These are phyloP conservation scores for Labia minor DNA, from an alignment of 2,888 invertebrate species.

Conservation along the genomic window DNA sequence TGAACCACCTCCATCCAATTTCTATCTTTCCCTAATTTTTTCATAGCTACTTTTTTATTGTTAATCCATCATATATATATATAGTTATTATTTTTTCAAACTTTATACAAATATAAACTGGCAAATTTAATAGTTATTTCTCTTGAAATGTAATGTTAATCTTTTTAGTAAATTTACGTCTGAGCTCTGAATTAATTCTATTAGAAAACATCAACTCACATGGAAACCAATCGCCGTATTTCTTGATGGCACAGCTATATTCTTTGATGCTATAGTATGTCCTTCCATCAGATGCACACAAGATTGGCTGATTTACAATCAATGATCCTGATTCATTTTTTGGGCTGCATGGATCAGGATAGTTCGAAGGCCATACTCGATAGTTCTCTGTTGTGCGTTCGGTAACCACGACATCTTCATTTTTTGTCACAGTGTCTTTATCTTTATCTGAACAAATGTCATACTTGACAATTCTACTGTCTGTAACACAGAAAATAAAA, in stretches of 20 bases:
- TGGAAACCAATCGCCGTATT: constrained; percentile 21
- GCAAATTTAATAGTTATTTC: too few relatives aligned
- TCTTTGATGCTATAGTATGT: constrained; percentile 19
- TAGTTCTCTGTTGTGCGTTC: not conserved
- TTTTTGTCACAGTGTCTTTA: not conserved
- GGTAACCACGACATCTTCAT: not conserved
- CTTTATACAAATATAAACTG: too few relatives aligned
- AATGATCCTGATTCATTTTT: not conserved
- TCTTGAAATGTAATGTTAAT: too few relatives aligned
- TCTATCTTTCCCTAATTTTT: too few relatives aligned
- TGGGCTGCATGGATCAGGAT: not conserved
- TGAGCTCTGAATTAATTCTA: too few relatives aligned
- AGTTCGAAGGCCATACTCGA: not conserved
- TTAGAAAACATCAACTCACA: constrained; percentile 18
- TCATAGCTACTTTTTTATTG: too few relatives aligned
- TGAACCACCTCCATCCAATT: too few relatives aligned
- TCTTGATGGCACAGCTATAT: constrained; percentile 21
- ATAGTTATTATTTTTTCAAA: too few relatives aligned
- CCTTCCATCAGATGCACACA: constrained; percentile 21
- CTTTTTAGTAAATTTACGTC: too few relatives aligned
- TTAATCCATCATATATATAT: too few relatives aligned
- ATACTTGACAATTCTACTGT: not conserved
- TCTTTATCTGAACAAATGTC: not conserved
- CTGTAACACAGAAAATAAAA: too few relatives aligned
- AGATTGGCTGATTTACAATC: constrained; percentile 2